phyloP scores from a whole-genome alignment of 2,888 invertebrate genomes.

The Eumerus sabulonum region DNA sequence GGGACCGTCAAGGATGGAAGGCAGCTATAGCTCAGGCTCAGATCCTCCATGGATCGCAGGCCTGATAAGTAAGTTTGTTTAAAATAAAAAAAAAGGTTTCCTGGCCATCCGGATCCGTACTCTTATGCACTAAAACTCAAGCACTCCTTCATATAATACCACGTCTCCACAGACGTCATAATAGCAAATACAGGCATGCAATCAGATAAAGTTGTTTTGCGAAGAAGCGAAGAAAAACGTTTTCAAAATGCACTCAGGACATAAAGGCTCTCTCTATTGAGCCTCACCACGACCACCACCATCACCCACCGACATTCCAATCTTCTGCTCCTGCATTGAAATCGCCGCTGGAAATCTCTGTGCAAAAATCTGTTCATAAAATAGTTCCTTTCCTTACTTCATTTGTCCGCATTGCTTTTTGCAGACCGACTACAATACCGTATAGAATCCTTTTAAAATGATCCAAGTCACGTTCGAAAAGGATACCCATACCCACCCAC shows the following conservation, averaged over 20 bases:
- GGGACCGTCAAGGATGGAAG: too few relatives aligned
- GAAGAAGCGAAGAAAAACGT: slow-evolving; percentile 10
- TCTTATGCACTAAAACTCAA: too few relatives aligned
- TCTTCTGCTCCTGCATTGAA: slow-evolving; percentile 54
- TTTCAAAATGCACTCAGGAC: slow-evolving; percentile 66
- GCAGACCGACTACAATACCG: slow-evolving; percentile 11
- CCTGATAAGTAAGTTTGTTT: too few relatives aligned
- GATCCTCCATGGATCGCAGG: too few relatives aligned
- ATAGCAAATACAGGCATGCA: slow-evolving; percentile 59
- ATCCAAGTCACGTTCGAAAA: slow-evolving; percentile 55
- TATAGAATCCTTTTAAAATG: slow-evolving; percentile 58
- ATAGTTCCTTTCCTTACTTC: background rate
- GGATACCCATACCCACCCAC: background rate
- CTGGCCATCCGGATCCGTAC: too few relatives aligned
- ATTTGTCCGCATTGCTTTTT: background rate
- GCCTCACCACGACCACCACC: too few relatives aligned
- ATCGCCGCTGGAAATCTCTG: slow-evolving; percentile 55
- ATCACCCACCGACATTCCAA: too few relatives aligned
- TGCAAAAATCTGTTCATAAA: slow-evolving; percentile 27
- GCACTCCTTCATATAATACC: too few relatives aligned
- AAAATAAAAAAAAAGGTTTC: too few relatives aligned
- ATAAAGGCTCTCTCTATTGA: slow-evolving; percentile 66
- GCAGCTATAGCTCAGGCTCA: too few relatives aligned
- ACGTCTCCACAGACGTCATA: slow-evolving; percentile 4
- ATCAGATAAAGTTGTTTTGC: slow-evolving; percentile 58